Evolutionary conservation across 2,113 vertebrate species (phyloP), one percentile per base, ranked within the genome.

Genomic region (Dermatemys mawii): DNA sequence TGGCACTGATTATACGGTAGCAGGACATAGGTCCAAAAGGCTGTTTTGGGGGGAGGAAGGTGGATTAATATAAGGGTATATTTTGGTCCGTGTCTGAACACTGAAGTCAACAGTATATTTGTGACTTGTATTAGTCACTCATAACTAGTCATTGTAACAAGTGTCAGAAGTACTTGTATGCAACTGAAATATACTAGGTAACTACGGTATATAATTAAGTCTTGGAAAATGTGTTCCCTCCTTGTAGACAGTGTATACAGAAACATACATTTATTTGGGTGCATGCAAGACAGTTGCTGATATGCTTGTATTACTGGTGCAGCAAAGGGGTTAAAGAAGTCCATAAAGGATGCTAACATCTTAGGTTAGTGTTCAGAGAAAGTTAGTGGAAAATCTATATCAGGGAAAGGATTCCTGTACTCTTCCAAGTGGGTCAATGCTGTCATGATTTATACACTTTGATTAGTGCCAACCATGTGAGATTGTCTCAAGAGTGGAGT

Each of bases 181-280:
- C 22, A n/a, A n/a, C 4, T 35, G 57, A 75, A 44, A 44, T 76
- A 46, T 24, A 26, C 26, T 6, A 13, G 26, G 70, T 44, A 76
- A 14, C 41, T 76, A 26, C 3, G 44, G 41, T 76, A 46, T 76
- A 76, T 41, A 44, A 12, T 46, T 44, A 27, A 14, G 13, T 27
- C 41, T 76, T 46, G 27, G 73, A 76, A 26, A 76, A 76, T 46
- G 7, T 8, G 26, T 38, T 70, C 63, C 63, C n/a, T 70, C 9
- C 21, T 70, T 70, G n/a, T 38, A 70, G 63, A 22, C 9, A 27
- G 41, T 79, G 6, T 35, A 13, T 6, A 38, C 22, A 57, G 11
- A 27, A n/a, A 44, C 0, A 35, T 44, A 0, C 8, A 26, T 5
- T 26, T 48, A 1, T 44, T 21, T 44, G n/a, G n/a, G 12, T 57